phyloP scores from a whole-genome alignment of 2,888 invertebrate genomes.

The Ectemnius lituratus region DNA sequence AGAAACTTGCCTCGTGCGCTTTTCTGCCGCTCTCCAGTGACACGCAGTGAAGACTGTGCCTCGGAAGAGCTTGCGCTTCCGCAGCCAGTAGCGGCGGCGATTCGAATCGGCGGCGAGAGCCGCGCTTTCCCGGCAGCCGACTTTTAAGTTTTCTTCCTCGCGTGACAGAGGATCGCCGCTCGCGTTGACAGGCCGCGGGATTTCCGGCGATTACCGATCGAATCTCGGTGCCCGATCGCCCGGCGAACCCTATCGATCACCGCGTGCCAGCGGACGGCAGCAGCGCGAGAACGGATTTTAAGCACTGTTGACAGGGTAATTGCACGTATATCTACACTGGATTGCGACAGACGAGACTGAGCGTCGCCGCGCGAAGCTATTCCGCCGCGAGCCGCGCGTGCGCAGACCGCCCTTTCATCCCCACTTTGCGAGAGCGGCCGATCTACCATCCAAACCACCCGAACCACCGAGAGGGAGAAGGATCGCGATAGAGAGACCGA shows the following conservation, averaged over 20 bases:
- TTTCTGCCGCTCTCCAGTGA: conserved; percentile 34
- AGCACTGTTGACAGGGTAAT: conserved; percentile 71
- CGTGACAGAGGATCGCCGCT: conserved; percentile 17
- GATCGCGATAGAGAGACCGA: neutral
- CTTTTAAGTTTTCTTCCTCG: conserved; percentile 40
- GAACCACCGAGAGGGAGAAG: conserved; percentile 12
- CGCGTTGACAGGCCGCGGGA: conserved; percentile 4
- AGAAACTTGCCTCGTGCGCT: neutral
- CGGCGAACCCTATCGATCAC: conserved; percentile 43
- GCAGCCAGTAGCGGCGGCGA: conserved; percentile 37
- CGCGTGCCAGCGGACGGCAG: conserved; percentile 25
- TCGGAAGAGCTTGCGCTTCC: conserved; percentile 4
- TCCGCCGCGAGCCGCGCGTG: conserved; percentile 65
- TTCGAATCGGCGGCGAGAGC: conserved; percentile 37
- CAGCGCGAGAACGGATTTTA: conserved; percentile 57
- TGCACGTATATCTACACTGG: conserved; percentile 73
- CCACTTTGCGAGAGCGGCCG: conserved; percentile 28
- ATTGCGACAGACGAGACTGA: conserved; percentile 75
- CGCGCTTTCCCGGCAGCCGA: too few species aligned
- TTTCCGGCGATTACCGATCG: neutral
- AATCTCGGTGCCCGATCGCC: conserved; percentile 30
- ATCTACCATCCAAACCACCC: conserved; percentile 37
- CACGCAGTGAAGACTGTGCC: conserved; percentile 1
- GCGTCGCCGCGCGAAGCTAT: conserved; percentile 71
- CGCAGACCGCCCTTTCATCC: conserved; percentile 62